Percentiles rank a stretch among this genome's conserved stretches.
phyloP scores from a whole-genome alignment of 2,888 invertebrate genomes.

The Apeira syringaria region DNA sequence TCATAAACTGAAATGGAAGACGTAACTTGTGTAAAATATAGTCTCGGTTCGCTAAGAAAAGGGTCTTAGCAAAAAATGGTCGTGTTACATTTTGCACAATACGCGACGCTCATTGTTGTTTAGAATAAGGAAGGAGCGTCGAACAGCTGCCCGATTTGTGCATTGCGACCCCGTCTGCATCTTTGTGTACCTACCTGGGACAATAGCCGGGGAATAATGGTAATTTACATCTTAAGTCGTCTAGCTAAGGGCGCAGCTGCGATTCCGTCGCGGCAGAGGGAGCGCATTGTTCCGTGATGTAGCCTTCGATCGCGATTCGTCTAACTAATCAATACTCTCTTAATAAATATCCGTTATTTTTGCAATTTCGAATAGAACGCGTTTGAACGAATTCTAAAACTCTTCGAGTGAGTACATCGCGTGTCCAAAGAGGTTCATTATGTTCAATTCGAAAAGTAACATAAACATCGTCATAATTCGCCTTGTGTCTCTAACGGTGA shows the following conservation, averaged over 20 bases:
- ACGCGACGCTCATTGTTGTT: conserved; percentile 63
- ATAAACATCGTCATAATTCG: conserved; percentile 11
- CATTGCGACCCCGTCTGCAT: conserved; percentile 78
- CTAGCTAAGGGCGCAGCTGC: conserved; percentile 78
- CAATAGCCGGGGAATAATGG: conserved; percentile 74
- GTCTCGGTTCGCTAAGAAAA: conserved; percentile 39
- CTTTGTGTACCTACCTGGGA: conserved; percentile 68
- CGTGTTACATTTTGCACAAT: conserved; percentile 80
- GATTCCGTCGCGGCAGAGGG: conserved; percentile 57
- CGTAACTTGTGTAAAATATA: conserved; percentile 30
- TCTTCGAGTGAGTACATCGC: background rate
- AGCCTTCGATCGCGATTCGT: conserved; percentile 49
- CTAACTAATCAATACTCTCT: conserved; percentile 59
- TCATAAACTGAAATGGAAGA: conserved; percentile 7
- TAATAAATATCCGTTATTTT: conserved; percentile 38
- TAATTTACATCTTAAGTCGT: conserved; percentile 82
- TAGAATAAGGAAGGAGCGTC: conserved; percentile 67
- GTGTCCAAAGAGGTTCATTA: background rate
- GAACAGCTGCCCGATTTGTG: conserved; percentile 81
- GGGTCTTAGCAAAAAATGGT: conserved; percentile 54
- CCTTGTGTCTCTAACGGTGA: conserved; percentile 50
- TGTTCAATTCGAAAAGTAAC: conserved; percentile 2
- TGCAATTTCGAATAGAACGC: conserved; percentile 20
- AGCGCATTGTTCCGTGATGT: conserved; percentile 49
- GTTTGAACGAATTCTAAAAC: background rate